Evolutionary conservation across 2,888 invertebrate species (phyloP), one percentile per base, ranked within the genome.

Genomic region (Drosophila siamana): DNA sequence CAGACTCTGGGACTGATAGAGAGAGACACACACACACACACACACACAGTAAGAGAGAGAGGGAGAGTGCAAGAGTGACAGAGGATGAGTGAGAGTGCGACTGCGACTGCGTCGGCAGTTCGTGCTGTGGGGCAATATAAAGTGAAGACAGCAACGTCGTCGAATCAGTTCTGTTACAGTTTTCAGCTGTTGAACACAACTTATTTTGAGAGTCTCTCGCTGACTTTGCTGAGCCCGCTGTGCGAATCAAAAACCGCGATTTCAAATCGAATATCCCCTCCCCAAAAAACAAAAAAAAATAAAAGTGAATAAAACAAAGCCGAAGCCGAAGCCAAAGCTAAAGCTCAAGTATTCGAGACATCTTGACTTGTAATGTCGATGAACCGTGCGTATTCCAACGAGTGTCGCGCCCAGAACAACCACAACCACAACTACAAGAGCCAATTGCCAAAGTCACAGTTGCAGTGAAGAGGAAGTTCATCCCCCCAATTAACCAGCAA

Each of bases 101-200:
- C 15, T 38, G 61, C 41, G 28, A n/a, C 59, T 13, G 28, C 30
- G 48, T 15, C 22, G 40, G 13, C 26, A n/a, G 44, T 11, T 38
- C 36, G 36, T 30, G 60, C 51, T 52, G 30, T n/a, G 69, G 33
- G 41, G 67, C 68, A 62, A 75, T 90, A 90, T 90, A 90, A 90
- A 90, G 79, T 83, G 80, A 88, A 80, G 80, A 76, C 76, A 65
- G 36, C 71, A 40, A 26, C 70, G 64, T 65, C 68, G 73, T 69
- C 72, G 62, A 80, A 71, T 86, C 85, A 91, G 90, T 91, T 90
- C 87, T 88, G 86, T 88, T 81, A 88, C 91, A 91, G 90, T 91
- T 86, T 88, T 88, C 82, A 83, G 80, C 90, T 91, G 91, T 90
- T 86, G 78, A 90, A 89, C 90, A 90, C 83, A 81, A 88, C 84